phyloP scores from a whole-genome alignment of 2,888 invertebrate genomes.

The Agapostemon virescens region DNA sequence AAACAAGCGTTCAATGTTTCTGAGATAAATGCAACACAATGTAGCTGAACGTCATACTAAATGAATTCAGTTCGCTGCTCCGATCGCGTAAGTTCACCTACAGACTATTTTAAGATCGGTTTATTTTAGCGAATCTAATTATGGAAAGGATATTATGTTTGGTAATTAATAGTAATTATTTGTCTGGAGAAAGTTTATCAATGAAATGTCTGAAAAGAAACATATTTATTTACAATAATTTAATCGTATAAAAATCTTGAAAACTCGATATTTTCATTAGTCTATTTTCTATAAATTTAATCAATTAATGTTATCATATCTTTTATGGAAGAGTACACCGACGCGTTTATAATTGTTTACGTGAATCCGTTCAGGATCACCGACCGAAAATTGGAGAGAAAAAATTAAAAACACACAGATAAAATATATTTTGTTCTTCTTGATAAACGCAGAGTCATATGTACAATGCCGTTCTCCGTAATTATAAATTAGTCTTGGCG shows the following conservation, averaged over 20 bases:
- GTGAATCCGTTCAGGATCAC: conserved; percentile 30
- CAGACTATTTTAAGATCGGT: conserved; percentile 61
- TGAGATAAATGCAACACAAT: background rate
- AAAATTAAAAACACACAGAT: conserved; percentile 70
- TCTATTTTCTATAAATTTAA: conserved; percentile 41
- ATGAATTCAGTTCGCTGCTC: conserved; percentile 16
- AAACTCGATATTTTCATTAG: conserved; percentile 45
- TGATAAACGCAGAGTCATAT: conserved; percentile 74
- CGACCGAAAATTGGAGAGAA: conserved; percentile 41
- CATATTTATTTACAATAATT: conserved; percentile 67
- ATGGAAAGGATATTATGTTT: conserved; percentile 51
- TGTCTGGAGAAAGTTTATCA: conserved; percentile 26
- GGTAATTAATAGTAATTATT: conserved; percentile 39
- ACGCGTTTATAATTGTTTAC: conserved; percentile 29
- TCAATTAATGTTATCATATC: conserved; percentile 26
- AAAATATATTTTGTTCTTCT: conserved; percentile 69
- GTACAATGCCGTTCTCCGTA: conserved; percentile 75
- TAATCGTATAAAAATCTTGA: conserved; percentile 58
- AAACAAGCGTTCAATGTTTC: conserved; percentile 4
- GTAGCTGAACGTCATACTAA: background rate
- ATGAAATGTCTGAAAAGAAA: conserved; percentile 52
- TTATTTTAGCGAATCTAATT: conserved; percentile 60
- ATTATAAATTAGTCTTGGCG: conserved; percentile 71
- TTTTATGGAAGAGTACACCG: conserved; percentile 55
- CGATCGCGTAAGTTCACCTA: conserved; percentile 33